Evolutionary conservation across 1,140 invertebrate species (phyloP).

Genomic region (Lineus longissimus): DNA sequence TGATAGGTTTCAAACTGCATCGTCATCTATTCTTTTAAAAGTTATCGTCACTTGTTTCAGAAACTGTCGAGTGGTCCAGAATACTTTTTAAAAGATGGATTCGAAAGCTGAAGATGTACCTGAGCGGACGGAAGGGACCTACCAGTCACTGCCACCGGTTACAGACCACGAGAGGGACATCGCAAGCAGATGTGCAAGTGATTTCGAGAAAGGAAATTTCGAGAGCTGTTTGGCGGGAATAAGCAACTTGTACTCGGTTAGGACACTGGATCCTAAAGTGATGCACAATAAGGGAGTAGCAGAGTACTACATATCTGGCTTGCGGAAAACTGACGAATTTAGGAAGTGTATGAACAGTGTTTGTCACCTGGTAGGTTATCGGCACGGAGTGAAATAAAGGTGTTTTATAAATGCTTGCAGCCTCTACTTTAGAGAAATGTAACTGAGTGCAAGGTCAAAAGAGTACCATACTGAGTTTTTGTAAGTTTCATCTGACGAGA

Average conservation of each 20-base stretch:
- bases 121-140: neutral
- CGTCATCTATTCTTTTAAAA: too few species aligned
- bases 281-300: conserved; percentile 69
- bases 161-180: conserved; percentile 61
- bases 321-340: conserved; percentile 69
- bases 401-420: neutral
- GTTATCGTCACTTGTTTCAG: too few species aligned
- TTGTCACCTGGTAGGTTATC: conserved; percentile 57
- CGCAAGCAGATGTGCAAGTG: conserved; percentile 58
- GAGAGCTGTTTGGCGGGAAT: conserved; percentile 60
- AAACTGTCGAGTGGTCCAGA: too few species aligned
- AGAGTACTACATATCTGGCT: conserved; percentile 68
- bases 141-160: conserved; percentile 31
- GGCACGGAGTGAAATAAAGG: conserved; percentile 5
- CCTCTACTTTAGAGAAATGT: too few species aligned
- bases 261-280: conserved; percentile 66
- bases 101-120: too few species aligned
- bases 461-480: neutral
- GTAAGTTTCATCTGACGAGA: too few species aligned
- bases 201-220: conserved; percentile 62
- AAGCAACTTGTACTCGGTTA: conserved; percentile 59
- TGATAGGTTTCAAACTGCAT: too few species aligned
- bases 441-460: neutral
- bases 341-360: conserved; percentile 65
- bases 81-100: too few species aligned